phyloP scores from a whole-genome alignment of 2,888 invertebrate species.

The Chloroclysta siterata region DNA sequence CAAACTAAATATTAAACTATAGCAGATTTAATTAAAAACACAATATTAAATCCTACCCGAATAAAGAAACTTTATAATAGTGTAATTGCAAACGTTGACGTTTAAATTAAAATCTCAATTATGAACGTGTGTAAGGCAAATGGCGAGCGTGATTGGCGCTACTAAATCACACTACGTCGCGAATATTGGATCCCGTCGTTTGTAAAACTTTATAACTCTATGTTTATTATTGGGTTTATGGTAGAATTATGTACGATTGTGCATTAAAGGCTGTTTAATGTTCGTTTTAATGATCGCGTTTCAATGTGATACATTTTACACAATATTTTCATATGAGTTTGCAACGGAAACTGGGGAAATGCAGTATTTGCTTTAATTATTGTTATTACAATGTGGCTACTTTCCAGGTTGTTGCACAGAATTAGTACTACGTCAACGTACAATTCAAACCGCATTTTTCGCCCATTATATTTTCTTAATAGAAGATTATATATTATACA shows the following conservation, averaged over 20 bases:
- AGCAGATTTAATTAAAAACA: slow-evolving; percentile 13
- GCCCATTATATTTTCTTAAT: no score
- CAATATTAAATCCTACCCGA: slow-evolving; percentile 23
- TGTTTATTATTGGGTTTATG: slow-evolving; percentile 31
- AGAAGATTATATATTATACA: no score
- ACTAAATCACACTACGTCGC: slow-evolving; percentile 41
- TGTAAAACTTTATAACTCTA: slow-evolving; percentile 41
- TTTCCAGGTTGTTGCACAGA: not conserved
- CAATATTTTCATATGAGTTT: slow-evolving; percentile 19
- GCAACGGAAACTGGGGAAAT: slow-evolving; percentile 12
- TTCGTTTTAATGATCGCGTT: slow-evolving; percentile 21
- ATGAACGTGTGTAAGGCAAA: slow-evolving; percentile 34
- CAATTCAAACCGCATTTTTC: no score
- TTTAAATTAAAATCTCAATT: slow-evolving; percentile 44
- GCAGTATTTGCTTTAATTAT: slow-evolving; percentile 16
- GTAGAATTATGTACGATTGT: slow-evolving; percentile 20
- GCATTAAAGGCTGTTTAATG: slow-evolving; percentile 12
- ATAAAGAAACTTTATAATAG: slow-evolving; percentile 27
- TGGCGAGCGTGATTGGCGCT: slow-evolving; percentile 41
- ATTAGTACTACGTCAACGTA: no score
- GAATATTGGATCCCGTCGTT: slow-evolving; percentile 39
- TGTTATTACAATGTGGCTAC: not conserved
- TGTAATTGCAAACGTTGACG: slow-evolving; percentile 36
- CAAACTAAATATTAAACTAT: not conserved
- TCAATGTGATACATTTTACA: slow-evolving; percentile 26